These are phyloP conservation scores for Zophobas atratus DNA, from an alignment of 1,140 invertebrate genomes.

Conservation along the genomic window DNA sequence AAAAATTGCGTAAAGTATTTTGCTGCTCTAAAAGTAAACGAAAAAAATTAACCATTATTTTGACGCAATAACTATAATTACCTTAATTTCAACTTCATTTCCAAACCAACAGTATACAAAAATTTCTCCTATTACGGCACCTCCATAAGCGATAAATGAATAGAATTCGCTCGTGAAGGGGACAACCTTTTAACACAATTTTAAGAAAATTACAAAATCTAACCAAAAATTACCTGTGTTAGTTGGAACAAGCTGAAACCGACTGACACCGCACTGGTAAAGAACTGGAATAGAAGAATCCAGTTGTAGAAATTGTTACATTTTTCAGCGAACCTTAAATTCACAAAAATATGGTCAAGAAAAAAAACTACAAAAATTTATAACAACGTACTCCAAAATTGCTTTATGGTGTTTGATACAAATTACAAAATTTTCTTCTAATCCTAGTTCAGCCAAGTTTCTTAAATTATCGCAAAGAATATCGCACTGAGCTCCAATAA, in stretches of 20 bases:
- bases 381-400: not conserved
- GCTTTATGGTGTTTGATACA: conserved; percentile 4
- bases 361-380: not conserved
- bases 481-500: conserved; percentile 6
- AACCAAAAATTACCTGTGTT: not conserved
- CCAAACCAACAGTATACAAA: too few relatives aligned
- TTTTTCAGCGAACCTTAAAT: conserved; percentile 1
- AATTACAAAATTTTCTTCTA: not conserved
- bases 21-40: not conserved
- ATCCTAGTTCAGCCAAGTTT: not conserved
- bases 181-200: not conserved
- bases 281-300: conserved; percentile 2
- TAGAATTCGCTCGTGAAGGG: conserved; percentile 7
- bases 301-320: conserved; percentile 3
- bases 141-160: not conserved
- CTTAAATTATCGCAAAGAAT: conserved; percentile 18
- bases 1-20: not conserved
- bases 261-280: conserved; percentile 2
- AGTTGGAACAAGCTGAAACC: conserved; percentile 7
- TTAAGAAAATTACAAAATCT: not conserved
- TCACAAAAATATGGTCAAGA: too few relatives aligned
- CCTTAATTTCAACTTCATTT: too few relatives aligned
- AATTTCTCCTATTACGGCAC: not conserved
- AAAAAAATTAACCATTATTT: too few relatives aligned
- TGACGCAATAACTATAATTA: not conserved